Evolutionary conservation across 2,888 invertebrate genomes (phyloP), one percentile per base, ranked within the genome.

Genomic region (Scrobipalpa atriplicella): DNA sequence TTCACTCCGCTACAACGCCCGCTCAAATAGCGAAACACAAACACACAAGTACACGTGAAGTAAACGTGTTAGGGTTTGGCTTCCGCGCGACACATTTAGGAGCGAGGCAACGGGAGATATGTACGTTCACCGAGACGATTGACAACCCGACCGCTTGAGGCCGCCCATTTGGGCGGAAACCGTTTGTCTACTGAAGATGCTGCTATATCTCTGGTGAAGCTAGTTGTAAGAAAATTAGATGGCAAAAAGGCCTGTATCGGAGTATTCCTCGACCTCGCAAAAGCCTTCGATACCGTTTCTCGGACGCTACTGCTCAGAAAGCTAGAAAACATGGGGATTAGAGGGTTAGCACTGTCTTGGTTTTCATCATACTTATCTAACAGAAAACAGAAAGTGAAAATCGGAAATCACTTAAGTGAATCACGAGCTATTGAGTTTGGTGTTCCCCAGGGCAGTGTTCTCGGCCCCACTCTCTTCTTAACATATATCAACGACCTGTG

Each of bases 401-500:
- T 60, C 36, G 60, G 38, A 10, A 38, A 60, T 60, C 13, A 13
- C 1, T 8, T 38, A 1, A 60, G 60, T 11, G 38, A 38, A n/a
- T 13, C 36, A 38, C 38, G 16, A 38, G 18, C 11, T 36, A 60
- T 60, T 8, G 60, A 38, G 29, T 60, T 60, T 38, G 60, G 38
- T 38, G 60, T 60, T 9, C 60, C 60, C 5, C 60, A 38, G 38
- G 60, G 60, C n/a, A 60, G 60, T n/a, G 38, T 60, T 38, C 38
- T 60, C n/a, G 38, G 60, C n/a, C 38, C 60, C 36, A 60, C 60
- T n/a, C 60, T 60, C 16, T 60, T 60, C n/a, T 38, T 60, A n/a
- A 16, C 38, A 5, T 60, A 60, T 36, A 38, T 60, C 7, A 60
- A 60, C n/a, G 60, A 60, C 16, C 16, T 60, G 2, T 60, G 36